Evolutionary conservation across 2,113 vertebrate genomes (phyloP).

Genomic region (Puffinus mauretanicus): DNA sequence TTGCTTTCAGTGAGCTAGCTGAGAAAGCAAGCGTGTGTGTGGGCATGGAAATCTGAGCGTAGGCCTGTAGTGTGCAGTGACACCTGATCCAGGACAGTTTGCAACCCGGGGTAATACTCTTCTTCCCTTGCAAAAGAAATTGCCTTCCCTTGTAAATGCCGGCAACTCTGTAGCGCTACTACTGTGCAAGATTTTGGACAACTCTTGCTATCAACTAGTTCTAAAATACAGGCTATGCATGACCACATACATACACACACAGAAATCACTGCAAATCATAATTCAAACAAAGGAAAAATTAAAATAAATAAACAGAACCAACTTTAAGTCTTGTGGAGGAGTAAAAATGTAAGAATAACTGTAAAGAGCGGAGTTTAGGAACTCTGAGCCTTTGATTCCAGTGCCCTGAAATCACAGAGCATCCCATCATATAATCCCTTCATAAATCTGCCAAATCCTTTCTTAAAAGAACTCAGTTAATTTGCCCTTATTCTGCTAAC

Average conservation of each 20-base stretch:
- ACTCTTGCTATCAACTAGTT: background rate
- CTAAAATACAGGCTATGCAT: background rate
- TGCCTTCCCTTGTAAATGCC: background rate
- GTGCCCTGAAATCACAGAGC: background rate
- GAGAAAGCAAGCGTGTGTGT: background rate
- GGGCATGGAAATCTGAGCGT: slow-evolving; percentile 16
- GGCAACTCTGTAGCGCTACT: background rate
- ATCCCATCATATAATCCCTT: background rate
- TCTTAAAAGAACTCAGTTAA: background rate
- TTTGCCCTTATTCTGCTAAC: background rate
- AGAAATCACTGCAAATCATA: background rate
- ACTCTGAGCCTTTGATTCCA: background rate
- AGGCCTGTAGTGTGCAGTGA: background rate
- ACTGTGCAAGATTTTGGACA: background rate
- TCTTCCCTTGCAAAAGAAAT: background rate
- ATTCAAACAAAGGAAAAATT: background rate
- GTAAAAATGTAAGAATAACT: background rate
- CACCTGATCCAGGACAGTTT: slow-evolving; percentile 12
- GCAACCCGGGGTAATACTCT: background rate
- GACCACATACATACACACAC: background rate
- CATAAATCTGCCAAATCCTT: background rate
- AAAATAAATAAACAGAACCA: background rate
- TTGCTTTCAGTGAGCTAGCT: background rate
- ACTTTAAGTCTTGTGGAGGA: background rate
- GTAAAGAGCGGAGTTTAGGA: background rate